These are phyloP conservation scores for Lithophane semibrunnea DNA, from an alignment of 2,888 invertebrate species.

Conservation along the genomic window DNA sequence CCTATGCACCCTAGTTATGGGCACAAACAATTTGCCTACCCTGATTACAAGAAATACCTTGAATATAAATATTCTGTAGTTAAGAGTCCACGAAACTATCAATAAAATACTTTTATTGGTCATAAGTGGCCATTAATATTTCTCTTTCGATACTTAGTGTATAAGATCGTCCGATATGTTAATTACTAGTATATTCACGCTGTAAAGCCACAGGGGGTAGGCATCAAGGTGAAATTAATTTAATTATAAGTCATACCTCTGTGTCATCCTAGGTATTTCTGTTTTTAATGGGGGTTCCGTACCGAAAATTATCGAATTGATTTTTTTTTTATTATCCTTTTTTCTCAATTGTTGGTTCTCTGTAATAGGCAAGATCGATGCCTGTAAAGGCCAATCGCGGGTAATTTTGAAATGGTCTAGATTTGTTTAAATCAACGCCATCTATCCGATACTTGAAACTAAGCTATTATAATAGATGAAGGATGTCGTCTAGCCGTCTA, in stretches of 20 bases:
- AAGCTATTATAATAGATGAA: conserved; percentile 8
- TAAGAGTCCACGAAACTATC: conserved; percentile 11
- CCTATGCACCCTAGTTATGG: background rate
- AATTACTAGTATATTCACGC: conserved; percentile 59
- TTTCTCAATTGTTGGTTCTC: background rate
- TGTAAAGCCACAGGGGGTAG: conserved; percentile 55
- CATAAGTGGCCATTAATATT: conserved; percentile 40
- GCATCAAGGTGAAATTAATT: conserved; percentile 61
- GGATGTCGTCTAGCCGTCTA: conserved; percentile 44
- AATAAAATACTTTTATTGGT: conserved; percentile 50
- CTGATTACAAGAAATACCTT: conserved; percentile 24
- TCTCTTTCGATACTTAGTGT: conserved; percentile 52
- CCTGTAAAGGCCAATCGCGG: too few relatives aligned
- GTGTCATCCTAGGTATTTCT: background rate
- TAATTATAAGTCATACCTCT: conserved; percentile 17
- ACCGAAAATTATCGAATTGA: background rate
- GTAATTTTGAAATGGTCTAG: background rate
- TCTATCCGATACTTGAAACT: conserved; percentile 12
- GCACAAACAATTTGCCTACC: background rate
- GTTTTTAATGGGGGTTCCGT: background rate
- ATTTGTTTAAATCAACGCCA: conserved; percentile 17
- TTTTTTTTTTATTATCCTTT: background rate
- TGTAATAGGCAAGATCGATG: background rate
- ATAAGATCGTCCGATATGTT: conserved; percentile 50
- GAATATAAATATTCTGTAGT: conserved; percentile 8